phyloP scores from a whole-genome alignment of 2,797 vertebrate genomes.

The Lemur catta region DNA sequence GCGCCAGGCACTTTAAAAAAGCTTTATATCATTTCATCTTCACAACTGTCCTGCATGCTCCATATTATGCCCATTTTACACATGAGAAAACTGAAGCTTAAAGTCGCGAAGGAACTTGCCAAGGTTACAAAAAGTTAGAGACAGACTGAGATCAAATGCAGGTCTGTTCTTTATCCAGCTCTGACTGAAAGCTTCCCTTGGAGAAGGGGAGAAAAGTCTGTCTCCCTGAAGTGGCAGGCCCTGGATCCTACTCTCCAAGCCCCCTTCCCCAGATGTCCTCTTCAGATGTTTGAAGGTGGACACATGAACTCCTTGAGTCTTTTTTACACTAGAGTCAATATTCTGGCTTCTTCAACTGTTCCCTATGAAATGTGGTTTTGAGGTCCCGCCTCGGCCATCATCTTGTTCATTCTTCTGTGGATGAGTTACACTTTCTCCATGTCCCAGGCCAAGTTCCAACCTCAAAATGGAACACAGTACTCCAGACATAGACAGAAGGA shows the following conservation, averaged over 20 bases:
- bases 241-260: neutral
- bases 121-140: neutral
- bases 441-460: neutral
- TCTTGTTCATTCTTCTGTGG: neutral
- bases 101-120: neutral
- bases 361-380: neutral
- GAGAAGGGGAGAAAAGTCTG: slow-evolving; percentile 10
- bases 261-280: neutral
- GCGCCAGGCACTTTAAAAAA: neutral
- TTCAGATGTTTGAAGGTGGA: neutral
- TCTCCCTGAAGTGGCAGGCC: neutral
- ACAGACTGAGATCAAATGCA: neutral
- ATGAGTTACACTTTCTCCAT: neutral
- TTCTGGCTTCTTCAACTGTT: slow-evolving; percentile 6
- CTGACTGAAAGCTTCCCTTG: neutral
- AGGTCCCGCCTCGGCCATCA: neutral
- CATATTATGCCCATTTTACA: neutral
- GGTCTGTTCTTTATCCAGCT: neutral
- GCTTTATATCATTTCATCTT: neutral
- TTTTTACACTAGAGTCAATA: neutral
- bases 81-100: neutral
- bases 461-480: neutral
- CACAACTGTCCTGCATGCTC: neutral
- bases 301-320: neutral
- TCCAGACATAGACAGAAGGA: neutral